Conservation (phyloP, 2,113 vertebrate species). For the Ctenomys sociabilis region DNA sequence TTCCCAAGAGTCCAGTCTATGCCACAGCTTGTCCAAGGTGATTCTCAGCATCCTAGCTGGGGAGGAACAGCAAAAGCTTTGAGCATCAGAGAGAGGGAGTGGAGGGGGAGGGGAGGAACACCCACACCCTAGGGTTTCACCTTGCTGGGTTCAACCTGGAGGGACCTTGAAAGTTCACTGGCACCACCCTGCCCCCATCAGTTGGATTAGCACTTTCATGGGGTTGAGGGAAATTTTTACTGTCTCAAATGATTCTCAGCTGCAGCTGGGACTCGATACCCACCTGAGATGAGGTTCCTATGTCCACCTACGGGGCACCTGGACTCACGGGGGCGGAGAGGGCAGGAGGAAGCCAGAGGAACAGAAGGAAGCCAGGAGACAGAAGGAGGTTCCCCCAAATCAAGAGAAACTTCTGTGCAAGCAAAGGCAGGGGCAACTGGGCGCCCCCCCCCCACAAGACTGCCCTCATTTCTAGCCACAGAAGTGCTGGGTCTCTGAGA, state of each 20-base stretch:
- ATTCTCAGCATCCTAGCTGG: neutral
- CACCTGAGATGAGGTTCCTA: neutral
- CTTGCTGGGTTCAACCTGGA: too few relatives aligned
- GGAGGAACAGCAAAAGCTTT: neutral
- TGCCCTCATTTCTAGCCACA: neutral
- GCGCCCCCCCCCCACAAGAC: neutral
- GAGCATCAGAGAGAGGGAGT: neutral
- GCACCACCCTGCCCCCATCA: neutral
- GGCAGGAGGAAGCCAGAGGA: neutral
- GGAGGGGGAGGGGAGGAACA: too few relatives aligned
- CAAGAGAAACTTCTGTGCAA: accelerated
- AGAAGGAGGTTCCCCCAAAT: neutral
- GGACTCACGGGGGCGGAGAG: neutral
- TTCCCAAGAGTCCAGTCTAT: neutral
- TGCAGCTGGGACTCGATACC: neutral
- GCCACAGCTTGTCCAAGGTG: neutral
- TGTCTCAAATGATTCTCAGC: neutral
- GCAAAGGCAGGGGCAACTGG: neutral
- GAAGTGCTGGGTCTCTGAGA: neutral
- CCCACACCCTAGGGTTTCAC: accelerated
- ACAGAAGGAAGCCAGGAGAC: neutral
- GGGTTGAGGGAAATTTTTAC: neutral
- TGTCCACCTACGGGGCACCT: neutral
- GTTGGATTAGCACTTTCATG: neutral
- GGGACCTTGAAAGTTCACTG: neutral